Percentiles rank a stretch among this genome's conserved stretches.
Evolutionary conservation across 2,113 vertebrate genomes (phyloP).

Genomic region (Butorides virescens): DNA sequence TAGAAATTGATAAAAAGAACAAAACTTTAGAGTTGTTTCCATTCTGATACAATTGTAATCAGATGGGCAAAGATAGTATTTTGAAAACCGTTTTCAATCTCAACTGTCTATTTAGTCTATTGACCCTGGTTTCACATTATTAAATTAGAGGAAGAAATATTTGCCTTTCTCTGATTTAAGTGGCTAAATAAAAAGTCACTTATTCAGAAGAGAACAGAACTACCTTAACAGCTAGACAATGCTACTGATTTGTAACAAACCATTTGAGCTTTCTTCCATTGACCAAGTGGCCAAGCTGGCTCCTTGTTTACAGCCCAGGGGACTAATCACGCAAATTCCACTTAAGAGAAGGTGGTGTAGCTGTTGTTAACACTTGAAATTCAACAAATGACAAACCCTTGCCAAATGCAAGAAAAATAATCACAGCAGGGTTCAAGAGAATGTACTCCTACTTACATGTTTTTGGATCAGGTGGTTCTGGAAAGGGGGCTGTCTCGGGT

Average conservation of each 20-base stretch:
- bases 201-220: background rate
- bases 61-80: background rate
- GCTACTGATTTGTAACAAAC: background rate
- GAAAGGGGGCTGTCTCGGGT: background rate
- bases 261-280: background rate
- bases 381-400: background rate
- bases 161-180: background rate
- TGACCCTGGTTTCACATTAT: background rate
- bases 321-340: background rate
- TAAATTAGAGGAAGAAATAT: background rate
- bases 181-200: background rate
- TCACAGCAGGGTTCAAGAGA: background rate
- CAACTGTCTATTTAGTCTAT: background rate
- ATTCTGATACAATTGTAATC: background rate
- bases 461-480: slow-evolving; percentile 44
- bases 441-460: slow-evolving; percentile 62
- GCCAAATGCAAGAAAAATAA: background rate
- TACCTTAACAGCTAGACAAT: background rate
- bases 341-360: background rate
- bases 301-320: background rate
- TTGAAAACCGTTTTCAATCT: background rate
- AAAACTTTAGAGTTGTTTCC: background rate
- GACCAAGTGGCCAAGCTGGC: background rate
- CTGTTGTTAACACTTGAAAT: background rate
- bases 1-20: background rate